phyloP scores from a whole-genome alignment of 2,113 vertebrate genomes.

The Okapia johnstoni region DNA sequence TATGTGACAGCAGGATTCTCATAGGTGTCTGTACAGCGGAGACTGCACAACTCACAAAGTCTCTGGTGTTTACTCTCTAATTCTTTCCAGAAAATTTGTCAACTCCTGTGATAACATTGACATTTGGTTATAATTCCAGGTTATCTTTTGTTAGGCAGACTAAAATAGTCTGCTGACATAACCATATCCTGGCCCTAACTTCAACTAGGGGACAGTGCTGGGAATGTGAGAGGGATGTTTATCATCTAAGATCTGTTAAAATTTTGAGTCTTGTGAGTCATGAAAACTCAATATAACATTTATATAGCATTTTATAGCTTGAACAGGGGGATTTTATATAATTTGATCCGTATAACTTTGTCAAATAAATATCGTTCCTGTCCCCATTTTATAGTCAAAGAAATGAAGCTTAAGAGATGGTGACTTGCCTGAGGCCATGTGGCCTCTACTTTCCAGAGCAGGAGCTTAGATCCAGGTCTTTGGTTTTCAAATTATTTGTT shows the following conservation, averaged over 20 bases:
- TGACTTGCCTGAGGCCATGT: not conserved
- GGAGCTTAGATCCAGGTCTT: not conserved
- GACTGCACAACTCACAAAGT: not conserved
- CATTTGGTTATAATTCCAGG: not conserved
- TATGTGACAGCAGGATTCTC: not conserved
- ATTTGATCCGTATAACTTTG: not conserved
- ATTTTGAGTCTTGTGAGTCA: not conserved
- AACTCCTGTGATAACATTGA: not conserved
- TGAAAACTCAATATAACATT: not conserved
- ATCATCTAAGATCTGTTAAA: not conserved
- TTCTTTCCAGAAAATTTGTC: not conserved
- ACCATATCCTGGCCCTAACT: not conserved
- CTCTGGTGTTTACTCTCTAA: not conserved
- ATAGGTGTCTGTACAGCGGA: not conserved
- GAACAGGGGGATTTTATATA: not conserved
- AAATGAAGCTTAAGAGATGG: not conserved
- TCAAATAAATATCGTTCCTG: not conserved
- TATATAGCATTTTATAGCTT: not conserved
- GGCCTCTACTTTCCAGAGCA: not conserved
- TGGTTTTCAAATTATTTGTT: not conserved
- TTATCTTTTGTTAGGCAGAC: not conserved
- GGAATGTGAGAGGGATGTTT: not conserved
- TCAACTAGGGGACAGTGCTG: not conserved
- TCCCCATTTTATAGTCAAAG: not conserved
- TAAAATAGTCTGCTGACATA: not conserved